Evolutionary conservation across 2,113 vertebrate genomes (phyloP), one percentile per base, ranked within the genome.

Genomic region (Pelodiscus sinensis): DNA sequence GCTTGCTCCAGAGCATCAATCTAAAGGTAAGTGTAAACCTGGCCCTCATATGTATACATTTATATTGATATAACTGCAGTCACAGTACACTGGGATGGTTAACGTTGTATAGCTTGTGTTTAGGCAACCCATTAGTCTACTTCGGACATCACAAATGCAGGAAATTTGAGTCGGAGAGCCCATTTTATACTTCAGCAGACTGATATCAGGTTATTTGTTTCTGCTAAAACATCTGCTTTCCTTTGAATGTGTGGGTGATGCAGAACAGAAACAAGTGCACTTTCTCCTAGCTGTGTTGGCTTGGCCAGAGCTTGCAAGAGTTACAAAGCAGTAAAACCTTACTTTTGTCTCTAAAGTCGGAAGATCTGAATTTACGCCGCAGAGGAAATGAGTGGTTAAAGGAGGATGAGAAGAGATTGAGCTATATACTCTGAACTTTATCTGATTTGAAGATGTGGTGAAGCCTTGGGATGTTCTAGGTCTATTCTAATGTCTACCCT

Each of bases 141-240:
- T 78, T 29, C 29, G 24, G 44, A 89, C 65, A 2, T 84, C 35
- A 21, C 1, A 83, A 79, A 77, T 13, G 10, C 2, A 87, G 83
- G 13, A 31, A 6, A 29, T 15, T 55, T 31, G 3, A 14, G 16
- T 80, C 88, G 21, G 3, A 90, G 71, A 71, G 16, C 16, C 51
- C 85, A 1, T n/a, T 1, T 81, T 0, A 75, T 51, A 62, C 65
- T 79, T 35, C 13, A 1, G 9, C 77, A 1, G 31, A 11, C 1
- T 55, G 55, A 21, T n/a, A 81, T n/a, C 19, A 29, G 60, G 8
- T 54, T 83, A 21, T 0, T 2, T 75, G 51, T 52, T 86, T 85
- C 38, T 18, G 84, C 56, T 29, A 50, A 5, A 58, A 58, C 65
- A 68, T n/a, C 65, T n/a, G 14, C 31, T n/a, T 68, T 58, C 57